Conservation (phyloP, 2,113 vertebrate genomes). For the Prietella phreatophila region DNA sequence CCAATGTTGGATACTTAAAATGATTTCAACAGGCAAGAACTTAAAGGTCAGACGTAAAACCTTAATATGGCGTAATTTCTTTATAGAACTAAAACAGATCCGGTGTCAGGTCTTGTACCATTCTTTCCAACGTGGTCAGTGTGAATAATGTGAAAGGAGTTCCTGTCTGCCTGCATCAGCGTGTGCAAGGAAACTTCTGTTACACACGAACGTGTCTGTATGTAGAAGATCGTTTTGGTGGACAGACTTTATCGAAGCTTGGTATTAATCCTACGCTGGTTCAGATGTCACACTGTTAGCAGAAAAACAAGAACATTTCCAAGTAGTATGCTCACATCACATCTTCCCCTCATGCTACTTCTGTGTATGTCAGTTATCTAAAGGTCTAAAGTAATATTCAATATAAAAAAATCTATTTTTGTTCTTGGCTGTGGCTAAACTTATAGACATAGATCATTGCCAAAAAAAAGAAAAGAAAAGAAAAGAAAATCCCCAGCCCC, state of each 20-base stretch:
- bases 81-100: slow-evolving; percentile 28
- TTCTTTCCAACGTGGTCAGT: slow-evolving; percentile 15
- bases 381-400: neutral
- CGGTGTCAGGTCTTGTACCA: slow-evolving; percentile 19
- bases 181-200: slow-evolving; percentile 52
- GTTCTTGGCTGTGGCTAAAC: neutral
- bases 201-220: slow-evolving; percentile 60
- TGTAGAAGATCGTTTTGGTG: slow-evolving; percentile 60
- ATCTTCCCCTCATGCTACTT: neutral
- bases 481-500: neutral
- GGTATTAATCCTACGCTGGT: slow-evolving; percentile 60
- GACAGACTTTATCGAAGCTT: slow-evolving; percentile 66
- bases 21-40: neutral
- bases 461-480: neutral
- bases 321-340: neutral
- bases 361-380: slow-evolving; percentile 4
- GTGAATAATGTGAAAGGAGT: slow-evolving; percentile 29
- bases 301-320: slow-evolving; percentile 13
- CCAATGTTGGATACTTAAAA: neutral
- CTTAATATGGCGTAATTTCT: slow-evolving; percentile 1
- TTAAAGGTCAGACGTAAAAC: slow-evolving; percentile 1
- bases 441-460: neutral
- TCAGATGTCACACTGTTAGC: slow-evolving; percentile 8
- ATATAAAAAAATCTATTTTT: neutral
- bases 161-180: neutral